A percentile compares a stretch with the other conserved stretches of the same genome.
Evolutionary conservation across 2,113 vertebrate species (phyloP).

Genomic region (Oryzias celebensis): DNA sequence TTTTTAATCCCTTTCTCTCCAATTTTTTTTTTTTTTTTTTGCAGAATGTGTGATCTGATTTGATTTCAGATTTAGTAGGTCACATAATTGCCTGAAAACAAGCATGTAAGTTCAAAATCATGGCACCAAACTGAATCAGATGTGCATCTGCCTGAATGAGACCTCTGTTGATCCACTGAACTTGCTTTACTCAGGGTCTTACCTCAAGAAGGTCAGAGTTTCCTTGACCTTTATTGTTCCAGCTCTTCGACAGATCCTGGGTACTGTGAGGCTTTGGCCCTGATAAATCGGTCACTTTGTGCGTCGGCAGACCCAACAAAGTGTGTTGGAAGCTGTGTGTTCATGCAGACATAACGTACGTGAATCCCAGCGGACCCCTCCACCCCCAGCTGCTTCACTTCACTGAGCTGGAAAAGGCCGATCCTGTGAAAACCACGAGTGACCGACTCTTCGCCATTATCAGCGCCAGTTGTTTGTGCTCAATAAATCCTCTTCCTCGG

Average conservation of each 20-base stretch:
- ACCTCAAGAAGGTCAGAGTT: no score
- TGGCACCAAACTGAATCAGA: neutral
- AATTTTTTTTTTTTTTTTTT: no score
- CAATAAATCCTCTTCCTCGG: constrained; percentile 44
- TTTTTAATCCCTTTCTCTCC: no score
- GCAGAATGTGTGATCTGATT: no score
- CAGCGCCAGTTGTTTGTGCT: constrained; percentile 7
- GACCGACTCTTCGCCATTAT: constrained; percentile 8
- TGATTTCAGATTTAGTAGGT: neutral
- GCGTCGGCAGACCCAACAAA: neutral
- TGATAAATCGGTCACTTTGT: neutral
- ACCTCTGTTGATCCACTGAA: neutral
- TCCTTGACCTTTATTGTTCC: no score
- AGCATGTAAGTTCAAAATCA: neutral
- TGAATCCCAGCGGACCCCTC: constrained; percentile 38
- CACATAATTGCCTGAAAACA: neutral
- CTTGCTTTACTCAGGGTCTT: neutral
- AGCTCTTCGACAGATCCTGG: no score
- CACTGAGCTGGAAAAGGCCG: constrained; percentile 18
- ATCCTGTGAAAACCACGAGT: constrained; percentile 47
- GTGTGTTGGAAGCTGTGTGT: neutral
- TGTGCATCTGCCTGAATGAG: no score
- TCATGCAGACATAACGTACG: constrained; percentile 49
- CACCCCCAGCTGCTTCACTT: constrained; percentile 17
- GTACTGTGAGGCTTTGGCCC: no score